These are phyloP conservation scores for Xenentodon cancila DNA, from an alignment of 2,797 vertebrate species.

Conservation along the genomic window DNA sequence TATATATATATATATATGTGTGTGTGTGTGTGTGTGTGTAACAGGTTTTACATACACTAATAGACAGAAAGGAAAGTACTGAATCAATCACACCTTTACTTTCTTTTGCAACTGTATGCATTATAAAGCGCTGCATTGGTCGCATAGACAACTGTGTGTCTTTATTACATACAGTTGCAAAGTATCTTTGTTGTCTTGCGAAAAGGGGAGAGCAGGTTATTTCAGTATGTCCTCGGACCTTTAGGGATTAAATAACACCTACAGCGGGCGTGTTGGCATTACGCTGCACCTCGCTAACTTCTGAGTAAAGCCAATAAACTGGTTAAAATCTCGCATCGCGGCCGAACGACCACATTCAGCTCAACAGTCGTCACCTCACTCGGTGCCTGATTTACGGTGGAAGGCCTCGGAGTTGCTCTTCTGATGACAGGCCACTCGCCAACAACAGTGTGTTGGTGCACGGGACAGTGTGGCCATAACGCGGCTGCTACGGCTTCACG, in stretches of 20 bases:
- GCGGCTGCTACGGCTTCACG: background rate
- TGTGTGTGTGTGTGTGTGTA: no score
- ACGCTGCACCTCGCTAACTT: slow-evolving; percentile 10
- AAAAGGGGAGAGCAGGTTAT: background rate
- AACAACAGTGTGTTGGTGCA: slow-evolving; percentile 48
- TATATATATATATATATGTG: no score
- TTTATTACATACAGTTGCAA: background rate
- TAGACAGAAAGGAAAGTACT: no score
- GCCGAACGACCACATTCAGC: slow-evolving; percentile 15
- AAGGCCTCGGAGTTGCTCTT: slow-evolving; percentile 76
- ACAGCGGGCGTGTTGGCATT: slow-evolving; percentile 3
- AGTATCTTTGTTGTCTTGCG: background rate
- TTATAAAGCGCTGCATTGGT: no score
- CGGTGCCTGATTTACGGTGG: slow-evolving; percentile 36
- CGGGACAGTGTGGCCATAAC: slow-evolving; percentile 32
- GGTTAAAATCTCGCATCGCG: background rate
- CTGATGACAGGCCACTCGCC: slow-evolving; percentile 83
- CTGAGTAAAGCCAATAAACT: background rate
- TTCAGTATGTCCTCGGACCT: no score
- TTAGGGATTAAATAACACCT: background rate
- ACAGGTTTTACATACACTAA: no score
- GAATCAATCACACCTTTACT: no score
- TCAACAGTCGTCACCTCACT: slow-evolving; percentile 22
- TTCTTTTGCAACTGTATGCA: no score
- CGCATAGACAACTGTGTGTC: background rate